A percentile compares a stretch with the other conserved stretches of the same genome.
phyloP scores from a whole-genome alignment of 2,888 invertebrate genomes.

The Phortica magna region DNA sequence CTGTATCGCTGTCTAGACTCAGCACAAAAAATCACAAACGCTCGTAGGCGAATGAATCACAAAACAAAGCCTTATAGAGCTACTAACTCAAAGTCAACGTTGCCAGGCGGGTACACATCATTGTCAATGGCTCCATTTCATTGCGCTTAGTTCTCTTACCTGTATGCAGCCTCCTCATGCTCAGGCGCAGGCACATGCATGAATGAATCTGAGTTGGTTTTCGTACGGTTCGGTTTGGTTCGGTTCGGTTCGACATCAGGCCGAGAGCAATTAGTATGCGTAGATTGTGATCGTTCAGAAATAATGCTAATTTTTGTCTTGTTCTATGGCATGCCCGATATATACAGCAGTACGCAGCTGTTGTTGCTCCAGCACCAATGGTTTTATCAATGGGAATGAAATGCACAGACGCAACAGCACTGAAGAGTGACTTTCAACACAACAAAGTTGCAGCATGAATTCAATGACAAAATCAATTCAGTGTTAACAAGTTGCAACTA shows the following conservation, averaged over 20 bases:
- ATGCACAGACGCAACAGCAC: neutral
- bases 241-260: neutral
- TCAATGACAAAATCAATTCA: slow-evolving; percentile 18
- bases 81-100: neutral
- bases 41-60: slow-evolving; percentile 24
- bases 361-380: slow-evolving; percentile 2
- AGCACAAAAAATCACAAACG: slow-evolving; percentile 11
- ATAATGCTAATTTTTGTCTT: slow-evolving; percentile 74
- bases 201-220: slow-evolving; percentile 5
- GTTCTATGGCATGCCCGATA: slow-evolving; percentile 7
- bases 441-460: slow-evolving; percentile 2
- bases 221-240: neutral
- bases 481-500: slow-evolving; percentile 31
- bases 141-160: neutral
- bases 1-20: slow-evolving; percentile 10
- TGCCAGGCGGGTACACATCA: neutral
- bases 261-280: slow-evolving; percentile 75
- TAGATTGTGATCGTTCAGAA: slow-evolving; percentile 77
- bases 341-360: neutral
- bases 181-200: neutral
- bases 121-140: slow-evolving; percentile 38
- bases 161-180: neutral
- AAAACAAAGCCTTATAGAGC: slow-evolving; percentile 16
- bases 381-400: slow-evolving; percentile 28
- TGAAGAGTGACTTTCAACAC: neutral